Base-by-base conservation (phyloP, 2,888 invertebrate species). In the Drosophila putrida region DNA sequence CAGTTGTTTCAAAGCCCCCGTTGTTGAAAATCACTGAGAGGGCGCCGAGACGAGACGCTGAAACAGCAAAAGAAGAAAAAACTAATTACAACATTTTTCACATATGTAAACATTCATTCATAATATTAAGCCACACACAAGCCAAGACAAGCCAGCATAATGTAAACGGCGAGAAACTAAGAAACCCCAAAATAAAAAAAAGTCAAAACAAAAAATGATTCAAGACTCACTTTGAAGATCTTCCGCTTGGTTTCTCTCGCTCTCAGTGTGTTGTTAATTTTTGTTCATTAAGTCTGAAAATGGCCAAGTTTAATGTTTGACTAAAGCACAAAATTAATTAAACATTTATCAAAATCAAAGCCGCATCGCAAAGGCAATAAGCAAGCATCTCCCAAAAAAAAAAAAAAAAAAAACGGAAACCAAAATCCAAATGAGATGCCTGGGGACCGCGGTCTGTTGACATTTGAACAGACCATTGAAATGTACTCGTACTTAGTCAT, bases 331-430 rank as follows among this genome's bases (percentile, higher is more conserved):
- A 88, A 87, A 86, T 88, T 90, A 90, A 87, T 89, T 90, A 88
- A 88, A 90, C 90, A 88, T 88, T 88, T 88, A 88, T 90, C 88
- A 88, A 90, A 88, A 83, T 90, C 87, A 86, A 78, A 85, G 90
- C 75, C 73, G 59, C 72, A 73, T 71, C 80, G 75, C 63, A 44
- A 61, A 67, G 38, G 57, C 75, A 58, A 60, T 41, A 63, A 58
- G 49, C 73, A 31, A 25, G 44, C 74, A 54, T 46, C 75, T 43
- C 46, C 55, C 35, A 28, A 44, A 55, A 55, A 44, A 54, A 43
- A 43, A 43, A 53, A n/a, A 41, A 58, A 35, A 11, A 33, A 39
- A 59, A 55, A 60, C 13, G 13, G 38, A 54, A 62, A 55, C 9
- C 15, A 43, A 54, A 58, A 50, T 10, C 38, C 9, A 43, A 63